These are phyloP conservation scores for Pyrocephalus nanus DNA, from an alignment of 2,797 vertebrate genomes.

Conservation along the genomic window DNA sequence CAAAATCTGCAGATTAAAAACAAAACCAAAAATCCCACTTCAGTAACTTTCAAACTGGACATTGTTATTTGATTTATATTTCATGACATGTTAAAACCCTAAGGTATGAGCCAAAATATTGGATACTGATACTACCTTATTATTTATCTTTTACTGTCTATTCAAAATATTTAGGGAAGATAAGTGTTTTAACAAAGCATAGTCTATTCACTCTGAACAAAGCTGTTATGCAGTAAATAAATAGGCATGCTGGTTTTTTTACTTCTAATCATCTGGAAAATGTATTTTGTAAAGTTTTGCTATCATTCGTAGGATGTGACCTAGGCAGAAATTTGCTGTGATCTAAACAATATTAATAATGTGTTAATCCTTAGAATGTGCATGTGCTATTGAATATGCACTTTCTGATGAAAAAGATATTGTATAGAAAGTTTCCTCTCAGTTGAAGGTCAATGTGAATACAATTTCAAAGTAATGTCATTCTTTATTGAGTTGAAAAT, in stretches of 20 bases:
- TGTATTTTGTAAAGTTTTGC: not conserved
- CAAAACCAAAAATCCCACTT: not conserved
- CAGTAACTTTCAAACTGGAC: not conserved
- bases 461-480: not conserved
- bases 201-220: not conserved
- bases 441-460: not conserved
- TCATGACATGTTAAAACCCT: not conserved
- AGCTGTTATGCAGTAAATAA: not conserved
- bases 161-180: not conserved
- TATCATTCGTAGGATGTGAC: not conserved
- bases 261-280: not conserved
- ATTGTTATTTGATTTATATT: not conserved
- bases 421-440: not conserved
- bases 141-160: not conserved
- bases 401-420: not conserved
- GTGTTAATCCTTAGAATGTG: not conserved
- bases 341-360: not conserved
- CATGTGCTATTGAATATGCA: not conserved
- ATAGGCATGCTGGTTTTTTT: rapidly evolving
- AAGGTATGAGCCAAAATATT: not conserved
- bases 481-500: not conserved
- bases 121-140: not conserved
- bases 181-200: not conserved
- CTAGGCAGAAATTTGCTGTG: not conserved
- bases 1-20: not conserved